A percentile compares a stretch with the other conserved stretches of the same genome.
These are phyloP conservation scores for Brachyptera putata DNA, from an alignment of 2,888 invertebrate species.

Conservation along the genomic window DNA sequence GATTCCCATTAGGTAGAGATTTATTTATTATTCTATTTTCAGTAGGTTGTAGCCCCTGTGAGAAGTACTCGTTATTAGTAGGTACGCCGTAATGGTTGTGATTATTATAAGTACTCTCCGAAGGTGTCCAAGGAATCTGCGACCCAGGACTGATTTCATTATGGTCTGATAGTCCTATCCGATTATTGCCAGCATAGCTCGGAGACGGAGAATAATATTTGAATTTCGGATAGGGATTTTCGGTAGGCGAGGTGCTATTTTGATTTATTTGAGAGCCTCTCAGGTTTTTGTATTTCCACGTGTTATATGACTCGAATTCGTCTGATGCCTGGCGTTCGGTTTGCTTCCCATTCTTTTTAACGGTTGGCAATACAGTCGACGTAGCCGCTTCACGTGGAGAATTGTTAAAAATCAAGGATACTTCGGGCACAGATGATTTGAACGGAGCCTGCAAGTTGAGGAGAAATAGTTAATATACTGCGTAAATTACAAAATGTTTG, in stretches of 20 bases:
- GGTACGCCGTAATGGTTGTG: too few relatives aligned
- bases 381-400: not conserved
- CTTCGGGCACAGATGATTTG: constrained; percentile 7
- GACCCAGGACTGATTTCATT: too few relatives aligned
- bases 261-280: not conserved
- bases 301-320: constrained; percentile 1
- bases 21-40: too few relatives aligned
- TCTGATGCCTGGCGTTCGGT: not conserved
- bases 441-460: constrained; percentile 10
- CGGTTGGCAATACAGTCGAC: not conserved
- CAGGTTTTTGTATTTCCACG: constrained; percentile 9
- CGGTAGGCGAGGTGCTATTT: not conserved
- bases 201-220: constrained; percentile 4
- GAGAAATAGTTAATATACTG: not conserved
- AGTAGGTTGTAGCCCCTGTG: too few relatives aligned
- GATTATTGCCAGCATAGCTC: not conserved
- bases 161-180: too few relatives aligned
- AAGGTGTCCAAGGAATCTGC: too few relatives aligned
- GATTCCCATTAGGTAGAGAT: too few relatives aligned
- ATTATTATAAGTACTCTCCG: too few relatives aligned
- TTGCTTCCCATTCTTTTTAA: not conserved
- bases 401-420: constrained; percentile 3
- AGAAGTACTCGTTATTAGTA: too few relatives aligned
- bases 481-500: too few relatives aligned
- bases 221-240: not conserved